Evolutionary conservation across 2,113 vertebrate genomes (phyloP).

Genomic region (Sprattus sprattus): DNA sequence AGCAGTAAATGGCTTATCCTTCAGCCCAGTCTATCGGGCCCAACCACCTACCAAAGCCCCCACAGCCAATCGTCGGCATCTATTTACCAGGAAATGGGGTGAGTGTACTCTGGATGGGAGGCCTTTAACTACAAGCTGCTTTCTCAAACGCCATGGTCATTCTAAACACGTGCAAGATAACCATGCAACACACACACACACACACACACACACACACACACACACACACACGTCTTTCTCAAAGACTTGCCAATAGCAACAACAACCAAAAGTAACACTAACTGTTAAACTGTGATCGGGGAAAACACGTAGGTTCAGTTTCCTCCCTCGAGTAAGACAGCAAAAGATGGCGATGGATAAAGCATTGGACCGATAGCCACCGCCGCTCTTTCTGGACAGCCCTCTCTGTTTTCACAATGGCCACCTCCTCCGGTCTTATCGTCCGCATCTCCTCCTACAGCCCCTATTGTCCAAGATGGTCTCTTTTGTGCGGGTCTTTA

Average conservation of each 20-base stretch:
- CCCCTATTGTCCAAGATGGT: neutral
- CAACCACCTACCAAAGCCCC: neutral
- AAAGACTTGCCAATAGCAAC: neutral
- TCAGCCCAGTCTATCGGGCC: neutral
- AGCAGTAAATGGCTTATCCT: neutral
- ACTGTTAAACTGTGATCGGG: neutral
- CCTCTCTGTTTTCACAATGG: neutral
- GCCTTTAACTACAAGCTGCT: neutral
- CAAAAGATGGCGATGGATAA: constrained; percentile 9
- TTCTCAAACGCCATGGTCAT: too few species aligned
- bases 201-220: neutral
- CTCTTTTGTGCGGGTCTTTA: neutral
- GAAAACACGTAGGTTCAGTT: neutral
- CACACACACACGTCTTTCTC: neutral
- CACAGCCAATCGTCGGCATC: neutral
- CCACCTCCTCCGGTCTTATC: neutral
- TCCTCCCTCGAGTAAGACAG: neutral
- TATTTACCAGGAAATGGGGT: neutral
- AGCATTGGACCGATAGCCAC: neutral
- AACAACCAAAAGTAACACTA: neutral
- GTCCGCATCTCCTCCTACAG: neutral
- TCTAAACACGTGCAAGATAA: too few species aligned
- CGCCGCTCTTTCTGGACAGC: neutral
- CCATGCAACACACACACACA: neutral
- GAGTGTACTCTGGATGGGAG: neutral